Base-by-base conservation (phyloP, 2,797 vertebrate species). In the Danio tinwini region DNA sequence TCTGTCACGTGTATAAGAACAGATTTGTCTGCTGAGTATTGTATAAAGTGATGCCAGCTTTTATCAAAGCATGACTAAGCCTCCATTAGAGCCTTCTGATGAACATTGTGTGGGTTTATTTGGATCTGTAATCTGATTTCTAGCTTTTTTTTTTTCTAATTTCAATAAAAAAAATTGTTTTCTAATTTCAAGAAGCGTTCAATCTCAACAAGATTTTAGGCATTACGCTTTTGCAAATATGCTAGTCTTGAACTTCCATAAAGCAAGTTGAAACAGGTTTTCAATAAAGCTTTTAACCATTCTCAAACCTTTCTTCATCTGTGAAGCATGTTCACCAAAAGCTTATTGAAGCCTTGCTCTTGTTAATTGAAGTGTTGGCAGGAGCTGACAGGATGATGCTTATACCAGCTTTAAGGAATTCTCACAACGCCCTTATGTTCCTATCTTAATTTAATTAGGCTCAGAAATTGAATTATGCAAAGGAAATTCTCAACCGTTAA, bases 261-360 rank as follows among this genome's bases (percentile, higher is more conserved):
- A 49, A 29, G 3, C 29, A 29, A 29, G 29, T 29, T 29, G 29
- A 29, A 47, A n/a, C 12, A 0, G 12, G 12, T 75, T 5, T 45
- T 3, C 0, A 13, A 5, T 78, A 58, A 82, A 84, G 86, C 74
- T 83, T 87, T 84, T 76, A 5, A 13, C 39, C 39, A 10, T 1
- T 40, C 64, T 49, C 63, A 52, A 11, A 9, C 50, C 71, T 76
- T 73, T 16, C 19, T 56, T 75, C 88, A 89, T 88, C 80, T 91
- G 88, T 77, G 55, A 19, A 84, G 68, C 89, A 61, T 17, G 39
- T 40, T 72, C 65, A 53, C 49, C 11, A 13, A 59, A n/a, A 40
- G 16, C 56, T 58, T 62, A 9, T 74, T 56, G 67, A 10, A 17
- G 74, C 39, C 19, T 58, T 39, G 16, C 39, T 58, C 50, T 55